Evolutionary conservation across 2,888 invertebrate species (phyloP).

Genomic region (Ormyrus nitidulus): DNA sequence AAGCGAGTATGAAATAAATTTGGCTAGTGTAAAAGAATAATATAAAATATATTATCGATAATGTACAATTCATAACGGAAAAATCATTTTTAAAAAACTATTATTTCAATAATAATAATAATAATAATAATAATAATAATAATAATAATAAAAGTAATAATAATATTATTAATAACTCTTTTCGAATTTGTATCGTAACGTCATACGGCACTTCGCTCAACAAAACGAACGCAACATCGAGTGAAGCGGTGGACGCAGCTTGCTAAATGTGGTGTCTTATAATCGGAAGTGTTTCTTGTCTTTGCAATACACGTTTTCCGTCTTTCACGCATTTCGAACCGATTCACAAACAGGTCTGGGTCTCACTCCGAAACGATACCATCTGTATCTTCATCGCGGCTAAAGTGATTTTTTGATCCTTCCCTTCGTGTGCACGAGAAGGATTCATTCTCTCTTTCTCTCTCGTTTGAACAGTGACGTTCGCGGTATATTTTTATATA

Average conservation of each 20-base stretch:
- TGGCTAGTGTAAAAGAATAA: constrained; percentile 47
- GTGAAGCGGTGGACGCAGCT: constrained; percentile 42
- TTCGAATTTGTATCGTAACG: constrained; percentile 39
- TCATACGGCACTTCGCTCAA: constrained; percentile 42
- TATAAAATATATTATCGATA: constrained; percentile 57
- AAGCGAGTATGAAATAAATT: constrained; percentile 50
- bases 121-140: constrained; percentile 44
- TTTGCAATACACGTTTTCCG: constrained; percentile 18
- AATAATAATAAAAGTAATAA: constrained; percentile 35
- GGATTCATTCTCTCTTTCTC: constrained; percentile 47
- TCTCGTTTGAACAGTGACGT: constrained; percentile 48
- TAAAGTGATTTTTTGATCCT: constrained; percentile 27
- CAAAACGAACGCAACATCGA: constrained; percentile 51
- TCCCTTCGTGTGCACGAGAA: constrained; percentile 27
- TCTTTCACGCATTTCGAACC: constrained; percentile 22
- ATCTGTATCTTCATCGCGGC: neutral
- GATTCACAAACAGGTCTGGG: constrained; percentile 15
- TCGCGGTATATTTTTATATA: constrained; percentile 41
- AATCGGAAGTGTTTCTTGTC: constrained; percentile 18
- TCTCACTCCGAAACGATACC: constrained; percentile 7
- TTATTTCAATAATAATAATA: constrained; percentile 45
- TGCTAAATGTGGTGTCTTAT: constrained; percentile 24
- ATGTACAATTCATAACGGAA: constrained; percentile 52
- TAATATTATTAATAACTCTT: constrained; percentile 44
- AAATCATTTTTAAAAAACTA: constrained; percentile 53